These are phyloP conservation scores for Leucopsar rothschildi DNA, from an alignment of 2,113 vertebrate genomes.

Conservation along the genomic window DNA sequence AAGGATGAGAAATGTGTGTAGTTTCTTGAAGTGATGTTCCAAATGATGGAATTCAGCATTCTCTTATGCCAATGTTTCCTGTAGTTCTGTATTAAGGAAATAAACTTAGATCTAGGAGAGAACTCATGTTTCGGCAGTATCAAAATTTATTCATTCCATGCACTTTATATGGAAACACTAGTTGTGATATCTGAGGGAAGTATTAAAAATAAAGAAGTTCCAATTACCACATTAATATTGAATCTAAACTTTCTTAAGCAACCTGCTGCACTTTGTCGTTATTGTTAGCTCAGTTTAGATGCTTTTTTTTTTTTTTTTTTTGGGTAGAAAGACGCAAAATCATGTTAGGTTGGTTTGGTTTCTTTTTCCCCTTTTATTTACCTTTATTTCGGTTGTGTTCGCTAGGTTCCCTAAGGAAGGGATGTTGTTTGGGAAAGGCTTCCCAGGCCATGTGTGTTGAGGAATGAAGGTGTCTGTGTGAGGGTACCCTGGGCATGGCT, in stretches of 20 bases:
- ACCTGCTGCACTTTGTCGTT: not conserved
- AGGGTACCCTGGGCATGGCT: not conserved
- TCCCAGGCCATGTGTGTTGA: rapidly evolving
- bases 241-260: not conserved
- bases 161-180: not conserved
- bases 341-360: rapidly evolving
- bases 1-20: not conserved
- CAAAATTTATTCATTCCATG: not conserved
- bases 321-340: not conserved
- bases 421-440: not conserved
- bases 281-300: not conserved
- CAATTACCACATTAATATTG: not conserved
- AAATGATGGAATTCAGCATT: not conserved
- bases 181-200: not conserved
- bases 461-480: not conserved
- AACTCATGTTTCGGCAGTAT: not conserved
- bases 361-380: not conserved
- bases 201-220: not conserved
- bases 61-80: not conserved
- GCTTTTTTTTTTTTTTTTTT: not conserved
- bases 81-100: not conserved
- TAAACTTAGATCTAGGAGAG: not conserved
- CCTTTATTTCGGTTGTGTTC: not conserved
- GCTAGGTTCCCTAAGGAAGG: not conserved
- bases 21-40: not conserved